phyloP scores from a whole-genome alignment of 2,113 vertebrate species.

The Malaclemys terrapin region DNA sequence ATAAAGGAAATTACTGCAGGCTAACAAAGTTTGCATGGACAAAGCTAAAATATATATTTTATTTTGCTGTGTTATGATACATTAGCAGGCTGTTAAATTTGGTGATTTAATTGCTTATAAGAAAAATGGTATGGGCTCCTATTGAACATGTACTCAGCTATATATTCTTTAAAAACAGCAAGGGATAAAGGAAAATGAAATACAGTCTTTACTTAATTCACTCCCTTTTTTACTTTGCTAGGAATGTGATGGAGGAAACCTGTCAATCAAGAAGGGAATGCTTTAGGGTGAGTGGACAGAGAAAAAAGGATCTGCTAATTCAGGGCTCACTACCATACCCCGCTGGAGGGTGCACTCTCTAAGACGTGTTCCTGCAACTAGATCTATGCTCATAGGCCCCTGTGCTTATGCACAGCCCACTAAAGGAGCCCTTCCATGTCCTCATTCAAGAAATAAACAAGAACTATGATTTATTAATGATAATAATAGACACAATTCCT shows the following conservation, averaged over 20 bases:
- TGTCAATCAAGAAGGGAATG: neutral
- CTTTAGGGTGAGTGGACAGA: neutral
- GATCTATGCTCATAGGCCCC: too few relatives aligned
- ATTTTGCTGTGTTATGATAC: neutral
- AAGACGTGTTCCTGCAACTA: neutral
- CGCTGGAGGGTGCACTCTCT: neutral
- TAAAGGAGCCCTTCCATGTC: neutral
- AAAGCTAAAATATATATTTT: neutral
- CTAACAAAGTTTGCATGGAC: neutral
- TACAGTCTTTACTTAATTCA: neutral
- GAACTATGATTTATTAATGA: neutral
- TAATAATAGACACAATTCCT: neutral
- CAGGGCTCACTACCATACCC: neutral
- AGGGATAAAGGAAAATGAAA: neutral
- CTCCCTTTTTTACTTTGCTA: neutral
- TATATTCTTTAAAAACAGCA: neutral
- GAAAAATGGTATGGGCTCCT: neutral
- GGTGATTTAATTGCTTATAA: neutral
- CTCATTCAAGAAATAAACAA: neutral
- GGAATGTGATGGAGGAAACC: neutral
- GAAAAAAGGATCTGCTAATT: neutral
- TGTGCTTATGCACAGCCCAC: too few relatives aligned
- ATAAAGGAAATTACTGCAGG: neutral
- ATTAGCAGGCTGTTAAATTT: neutral
- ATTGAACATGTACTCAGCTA: neutral